Evolutionary conservation across 2,113 vertebrate genomes (phyloP).

Genomic region (Zosterops lateralis): DNA sequence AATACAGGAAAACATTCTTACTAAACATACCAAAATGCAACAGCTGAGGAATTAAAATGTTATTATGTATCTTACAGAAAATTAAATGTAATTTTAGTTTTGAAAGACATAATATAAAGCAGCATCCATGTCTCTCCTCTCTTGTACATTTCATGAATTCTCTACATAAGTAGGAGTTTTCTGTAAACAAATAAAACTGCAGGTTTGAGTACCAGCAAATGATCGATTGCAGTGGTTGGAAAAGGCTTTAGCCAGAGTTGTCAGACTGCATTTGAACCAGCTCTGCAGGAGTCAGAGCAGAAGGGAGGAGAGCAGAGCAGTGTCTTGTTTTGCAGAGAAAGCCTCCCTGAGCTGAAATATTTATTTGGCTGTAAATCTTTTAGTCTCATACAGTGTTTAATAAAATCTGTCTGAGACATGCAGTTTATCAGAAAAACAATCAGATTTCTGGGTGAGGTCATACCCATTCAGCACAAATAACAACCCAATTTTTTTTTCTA

Average conservation of each 20-base stretch:
- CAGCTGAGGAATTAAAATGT: background rate
- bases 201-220: background rate
- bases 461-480: background rate
- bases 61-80: background rate
- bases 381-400: background rate
- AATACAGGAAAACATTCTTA: background rate
- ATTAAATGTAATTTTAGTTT: background rate
- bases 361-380: constrained; percentile 1
- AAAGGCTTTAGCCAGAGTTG: background rate
- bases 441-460: background rate
- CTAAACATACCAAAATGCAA: background rate
- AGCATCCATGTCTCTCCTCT: background rate
- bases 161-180: background rate
- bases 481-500: background rate
- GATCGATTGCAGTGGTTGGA: background rate
- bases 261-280: background rate
- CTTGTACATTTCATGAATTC: background rate
- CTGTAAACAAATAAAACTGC: background rate
- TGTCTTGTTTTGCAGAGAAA: constrained; percentile 2
- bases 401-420: background rate
- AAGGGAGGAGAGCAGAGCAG: background rate
- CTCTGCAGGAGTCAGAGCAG: background rate
- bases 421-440: background rate
- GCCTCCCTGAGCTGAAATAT: background rate
- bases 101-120: background rate